These are phyloP conservation scores for Anoplolepis gracilipes DNA, from an alignment of 1,140 invertebrate genomes.

Conservation along the genomic window DNA sequence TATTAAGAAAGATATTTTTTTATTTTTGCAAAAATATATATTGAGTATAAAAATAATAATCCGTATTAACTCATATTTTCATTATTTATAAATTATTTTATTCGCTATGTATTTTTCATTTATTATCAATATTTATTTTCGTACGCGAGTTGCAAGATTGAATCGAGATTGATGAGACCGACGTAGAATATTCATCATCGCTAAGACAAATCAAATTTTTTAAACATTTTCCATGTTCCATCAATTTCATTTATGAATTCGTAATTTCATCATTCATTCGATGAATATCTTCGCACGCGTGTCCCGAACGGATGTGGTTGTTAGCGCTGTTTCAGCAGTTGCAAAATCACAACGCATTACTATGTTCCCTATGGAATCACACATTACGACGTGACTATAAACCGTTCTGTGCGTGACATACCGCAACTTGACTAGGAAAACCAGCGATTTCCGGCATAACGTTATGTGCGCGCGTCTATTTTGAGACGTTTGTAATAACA, in stretches of 20 bases:
- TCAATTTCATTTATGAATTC: constrained; percentile 40
- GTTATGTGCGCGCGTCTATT: constrained; percentile 40
- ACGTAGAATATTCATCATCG: background rate
- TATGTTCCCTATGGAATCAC: constrained; percentile 41
- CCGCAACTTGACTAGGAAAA: constrained; percentile 45
- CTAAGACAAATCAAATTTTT: background rate
- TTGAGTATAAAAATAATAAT: background rate
- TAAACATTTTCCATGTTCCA: background rate
- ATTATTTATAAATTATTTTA: background rate
- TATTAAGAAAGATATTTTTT: too few species aligned
- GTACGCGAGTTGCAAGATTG: background rate
- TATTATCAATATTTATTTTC: background rate
- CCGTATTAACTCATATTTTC: constrained; percentile 4
- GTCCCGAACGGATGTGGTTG: constrained; percentile 40
- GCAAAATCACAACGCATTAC: constrained; percentile 37
- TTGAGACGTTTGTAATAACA: constrained; percentile 25
- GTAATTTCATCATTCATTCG: background rate
- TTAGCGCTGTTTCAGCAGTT: constrained; percentile 38
- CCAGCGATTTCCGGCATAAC: constrained; percentile 41
- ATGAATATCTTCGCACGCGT: constrained; percentile 30
- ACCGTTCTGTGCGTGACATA: constrained; percentile 51
- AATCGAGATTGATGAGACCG: background rate
- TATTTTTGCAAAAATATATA: too few species aligned
- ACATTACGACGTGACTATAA: constrained; percentile 51
- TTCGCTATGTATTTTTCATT: background rate